A percentile compares a stretch with the other conserved stretches of the same genome.
Conservation (phyloP, 2,797 vertebrate genomes). For the Synanceia verrucosa region DNA sequence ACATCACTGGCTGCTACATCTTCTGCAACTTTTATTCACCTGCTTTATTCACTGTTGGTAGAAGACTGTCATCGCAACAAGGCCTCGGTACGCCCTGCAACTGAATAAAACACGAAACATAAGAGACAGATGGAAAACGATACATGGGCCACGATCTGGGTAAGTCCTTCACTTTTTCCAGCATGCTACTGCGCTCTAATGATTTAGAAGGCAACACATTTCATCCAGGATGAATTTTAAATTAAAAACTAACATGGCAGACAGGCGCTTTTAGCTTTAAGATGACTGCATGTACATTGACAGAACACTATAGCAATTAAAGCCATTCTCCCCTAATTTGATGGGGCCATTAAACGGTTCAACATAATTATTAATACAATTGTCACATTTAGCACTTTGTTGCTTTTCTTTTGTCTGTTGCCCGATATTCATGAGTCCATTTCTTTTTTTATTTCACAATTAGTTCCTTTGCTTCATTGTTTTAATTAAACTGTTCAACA, state of each 20-base stretch:
- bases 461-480: slow-evolving; percentile 32
- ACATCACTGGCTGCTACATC: not conserved
- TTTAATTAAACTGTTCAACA: slow-evolving; percentile 49
- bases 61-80: slow-evolving; percentile 4
- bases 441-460: slow-evolving; percentile 15
- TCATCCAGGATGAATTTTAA: slow-evolving; percentile 14
- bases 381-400: slow-evolving; percentile 35
- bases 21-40: slow-evolving; percentile 33
- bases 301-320: slow-evolving; percentile 34
- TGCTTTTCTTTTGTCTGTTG: slow-evolving; percentile 35
- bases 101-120: slow-evolving; percentile 39
- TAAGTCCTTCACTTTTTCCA: not conserved
- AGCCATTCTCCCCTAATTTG: slow-evolving; percentile 31
- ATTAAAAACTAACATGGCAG: slow-evolving; percentile 10
- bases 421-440: not conserved
- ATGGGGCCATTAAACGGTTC: slow-evolving; percentile 33
- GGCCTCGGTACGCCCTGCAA: not conserved
- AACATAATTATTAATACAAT: slow-evolving; percentile 45
- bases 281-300: slow-evolving; percentile 13
- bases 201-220: not conserved
- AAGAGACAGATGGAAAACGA: slow-evolving; percentile 8
- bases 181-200: not conserved
- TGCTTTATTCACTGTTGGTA: slow-evolving; percentile 12
- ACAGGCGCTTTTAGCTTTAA: slow-evolving; percentile 17
- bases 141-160: not conserved